Percentiles rank a stretch among this genome's conserved stretches.
Conservation (phyloP, 2,888 invertebrate genomes). For the Epinotia bilunana region DNA sequence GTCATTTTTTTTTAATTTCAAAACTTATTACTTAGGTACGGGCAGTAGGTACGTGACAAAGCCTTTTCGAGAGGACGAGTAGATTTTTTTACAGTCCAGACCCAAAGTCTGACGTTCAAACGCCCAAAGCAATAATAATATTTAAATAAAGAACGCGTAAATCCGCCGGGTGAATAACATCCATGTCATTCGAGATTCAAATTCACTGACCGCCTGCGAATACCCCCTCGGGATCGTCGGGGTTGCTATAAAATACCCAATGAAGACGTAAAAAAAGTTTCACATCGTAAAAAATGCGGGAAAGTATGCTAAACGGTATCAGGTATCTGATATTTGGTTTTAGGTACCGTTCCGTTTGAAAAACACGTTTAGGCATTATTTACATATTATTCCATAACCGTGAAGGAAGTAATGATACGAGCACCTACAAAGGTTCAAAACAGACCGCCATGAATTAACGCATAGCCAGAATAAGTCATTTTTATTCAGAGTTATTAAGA, state of each 20-base stretch:
- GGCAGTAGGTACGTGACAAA: no score
- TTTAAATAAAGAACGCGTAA: slow-evolving; percentile 56
- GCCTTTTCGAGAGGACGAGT: no score
- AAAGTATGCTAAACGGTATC: slow-evolving; percentile 48
- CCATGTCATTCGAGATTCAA: slow-evolving; percentile 46
- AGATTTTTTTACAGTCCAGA: slow-evolving; percentile 27
- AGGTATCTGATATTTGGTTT: slow-evolving; percentile 51
- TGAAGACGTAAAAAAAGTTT: slow-evolving; percentile 54
- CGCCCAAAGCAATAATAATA: slow-evolving; percentile 55
- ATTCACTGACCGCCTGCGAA: slow-evolving; percentile 48
- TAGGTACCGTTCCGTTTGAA: slow-evolving; percentile 46
- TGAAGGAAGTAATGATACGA: slow-evolving; percentile 2
- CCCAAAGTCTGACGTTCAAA: slow-evolving; percentile 46
- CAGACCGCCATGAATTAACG: neutral
- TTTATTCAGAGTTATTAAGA: neutral
- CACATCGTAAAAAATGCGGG: slow-evolving; percentile 52
- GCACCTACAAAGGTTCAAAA: neutral
- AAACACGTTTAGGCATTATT: slow-evolving; percentile 16
- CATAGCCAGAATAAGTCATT: neutral
- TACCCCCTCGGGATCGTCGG: slow-evolving; percentile 43
- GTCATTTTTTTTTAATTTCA: no score
- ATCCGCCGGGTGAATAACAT: slow-evolving; percentile 43
- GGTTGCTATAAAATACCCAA: slow-evolving; percentile 49
- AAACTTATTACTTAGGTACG: no score
- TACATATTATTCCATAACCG: slow-evolving; percentile 4